phyloP scores from a whole-genome alignment of 2,888 invertebrate genomes.

The Andrena dorsata region DNA sequence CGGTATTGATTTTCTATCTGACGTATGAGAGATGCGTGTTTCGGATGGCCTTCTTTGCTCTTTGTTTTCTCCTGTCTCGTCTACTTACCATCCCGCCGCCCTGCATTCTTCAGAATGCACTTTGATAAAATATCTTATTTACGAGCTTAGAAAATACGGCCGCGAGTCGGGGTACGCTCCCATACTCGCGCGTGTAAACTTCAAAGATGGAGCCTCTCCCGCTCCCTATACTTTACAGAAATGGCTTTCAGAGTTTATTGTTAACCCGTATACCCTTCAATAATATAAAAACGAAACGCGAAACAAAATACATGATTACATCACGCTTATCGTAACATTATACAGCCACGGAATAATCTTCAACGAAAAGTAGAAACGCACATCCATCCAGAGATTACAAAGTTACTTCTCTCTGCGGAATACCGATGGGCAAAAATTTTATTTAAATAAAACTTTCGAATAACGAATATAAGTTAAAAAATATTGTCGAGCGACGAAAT shows the following conservation, averaged over 20 bases:
- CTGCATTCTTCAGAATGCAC: constrained; percentile 58
- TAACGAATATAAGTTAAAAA: too few relatives aligned
- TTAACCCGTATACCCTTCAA: constrained; percentile 4
- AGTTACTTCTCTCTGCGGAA: too few relatives aligned
- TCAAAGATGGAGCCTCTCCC: not conserved
- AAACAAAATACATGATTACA: not conserved
- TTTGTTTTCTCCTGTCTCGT: constrained; percentile 70
- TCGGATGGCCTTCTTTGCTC: constrained; percentile 75
- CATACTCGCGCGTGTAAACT: not conserved
- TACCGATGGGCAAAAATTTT: too few relatives aligned
- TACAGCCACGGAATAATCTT: not conserved
- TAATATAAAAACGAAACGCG: not conserved
- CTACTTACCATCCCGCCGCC: constrained; percentile 64
- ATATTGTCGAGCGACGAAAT: too few relatives aligned
- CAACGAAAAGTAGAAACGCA: too few relatives aligned
- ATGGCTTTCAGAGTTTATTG: constrained; percentile 5
- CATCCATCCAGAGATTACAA: too few relatives aligned
- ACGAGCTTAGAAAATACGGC: constrained; percentile 52
- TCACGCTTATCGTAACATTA: not conserved
- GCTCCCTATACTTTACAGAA: not conserved
- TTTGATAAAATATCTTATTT: constrained; percentile 57
- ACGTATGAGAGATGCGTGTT: constrained; percentile 82
- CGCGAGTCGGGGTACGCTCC: not conserved
- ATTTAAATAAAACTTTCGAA: too few relatives aligned
- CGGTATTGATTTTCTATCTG: constrained; percentile 83